Conservation (phyloP, 2,113 vertebrate species). For the Orcinus orca region DNA sequence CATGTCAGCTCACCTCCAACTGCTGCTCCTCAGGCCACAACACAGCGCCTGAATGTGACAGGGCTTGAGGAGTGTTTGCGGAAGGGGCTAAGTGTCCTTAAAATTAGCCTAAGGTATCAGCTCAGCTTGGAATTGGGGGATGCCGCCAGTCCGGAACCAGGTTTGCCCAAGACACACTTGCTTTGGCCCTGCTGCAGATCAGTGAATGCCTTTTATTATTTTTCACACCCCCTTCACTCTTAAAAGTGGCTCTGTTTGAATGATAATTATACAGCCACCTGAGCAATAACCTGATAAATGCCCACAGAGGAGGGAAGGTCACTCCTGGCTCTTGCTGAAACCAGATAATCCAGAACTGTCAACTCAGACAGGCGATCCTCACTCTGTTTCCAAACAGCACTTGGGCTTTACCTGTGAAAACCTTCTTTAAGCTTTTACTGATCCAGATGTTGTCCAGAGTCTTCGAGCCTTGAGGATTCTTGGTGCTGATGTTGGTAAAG, state of each 20-base stretch:
- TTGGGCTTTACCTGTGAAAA: slow-evolving; percentile 88
- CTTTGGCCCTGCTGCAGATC: too few species aligned
- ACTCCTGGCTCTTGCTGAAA: background rate
- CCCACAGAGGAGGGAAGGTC: background rate
- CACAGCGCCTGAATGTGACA: background rate
- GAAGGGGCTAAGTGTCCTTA: background rate
- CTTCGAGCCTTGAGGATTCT: slow-evolving; percentile 90
- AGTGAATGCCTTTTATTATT: background rate
- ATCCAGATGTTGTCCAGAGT: slow-evolving; percentile 96
- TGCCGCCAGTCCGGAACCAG: background rate
- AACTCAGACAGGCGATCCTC: accelerated
- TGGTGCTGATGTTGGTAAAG: slow-evolving; percentile 97
- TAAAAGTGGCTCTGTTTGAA: background rate
- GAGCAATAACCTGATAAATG: accelerated
- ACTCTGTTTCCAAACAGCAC: background rate
- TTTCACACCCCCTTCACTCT: too few species aligned
- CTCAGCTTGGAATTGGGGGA: background rate
- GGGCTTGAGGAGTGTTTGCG: background rate
- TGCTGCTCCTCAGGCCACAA: background rate
- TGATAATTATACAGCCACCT: background rate
- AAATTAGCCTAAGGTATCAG: background rate
- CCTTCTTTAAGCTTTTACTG: slow-evolving; percentile 91
- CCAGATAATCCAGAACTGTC: background rate
- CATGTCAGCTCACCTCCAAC: accelerated
- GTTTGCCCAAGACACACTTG: background rate